Evolutionary conservation across 2,888 invertebrate genomes (phyloP).

Genomic region (Notodonta ziczac): DNA sequence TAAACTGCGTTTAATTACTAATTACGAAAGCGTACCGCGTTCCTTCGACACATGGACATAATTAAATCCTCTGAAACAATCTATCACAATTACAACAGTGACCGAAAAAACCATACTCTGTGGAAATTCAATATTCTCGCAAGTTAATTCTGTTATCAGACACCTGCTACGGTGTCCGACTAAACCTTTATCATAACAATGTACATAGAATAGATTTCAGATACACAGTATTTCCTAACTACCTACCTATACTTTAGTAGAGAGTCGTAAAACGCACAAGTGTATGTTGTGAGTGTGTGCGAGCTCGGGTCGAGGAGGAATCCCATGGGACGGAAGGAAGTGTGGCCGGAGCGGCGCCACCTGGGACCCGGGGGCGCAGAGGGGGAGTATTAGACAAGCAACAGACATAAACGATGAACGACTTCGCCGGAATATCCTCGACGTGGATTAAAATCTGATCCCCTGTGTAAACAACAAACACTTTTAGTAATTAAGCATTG

Average conservation of each 20-base stretch:
- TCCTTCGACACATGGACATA: constrained; percentile 1
- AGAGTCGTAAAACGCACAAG: constrained; percentile 26
- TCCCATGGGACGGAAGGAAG: constrained; percentile 77
- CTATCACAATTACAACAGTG: neutral
- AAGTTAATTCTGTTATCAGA: neutral
- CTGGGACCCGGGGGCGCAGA: constrained; percentile 63
- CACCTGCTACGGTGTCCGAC: neutral
- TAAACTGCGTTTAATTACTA: constrained; percentile 39
- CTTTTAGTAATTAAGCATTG: constrained; percentile 83
- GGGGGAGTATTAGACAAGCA: constrained; percentile 52
- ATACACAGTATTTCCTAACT: neutral
- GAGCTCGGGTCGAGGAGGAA: constrained; percentile 66
- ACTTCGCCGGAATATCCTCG: constrained; percentile 33
- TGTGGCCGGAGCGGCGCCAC: constrained; percentile 78
- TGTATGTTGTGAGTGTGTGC: constrained; percentile 47
- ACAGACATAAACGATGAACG: constrained; percentile 58
- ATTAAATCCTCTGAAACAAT: neutral
- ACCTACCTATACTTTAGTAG: constrained; percentile 2
- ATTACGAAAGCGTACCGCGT: constrained; percentile 21
- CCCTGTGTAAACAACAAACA: constrained; percentile 69
- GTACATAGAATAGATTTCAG: neutral
- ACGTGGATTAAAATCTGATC: constrained; percentile 51
- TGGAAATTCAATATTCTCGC: neutral
- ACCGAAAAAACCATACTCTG: neutral
- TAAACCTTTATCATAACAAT: neutral